These are phyloP conservation scores for Lasius fuliginosus DNA, from an alignment of 2,888 invertebrate species.

Conservation along the genomic window DNA sequence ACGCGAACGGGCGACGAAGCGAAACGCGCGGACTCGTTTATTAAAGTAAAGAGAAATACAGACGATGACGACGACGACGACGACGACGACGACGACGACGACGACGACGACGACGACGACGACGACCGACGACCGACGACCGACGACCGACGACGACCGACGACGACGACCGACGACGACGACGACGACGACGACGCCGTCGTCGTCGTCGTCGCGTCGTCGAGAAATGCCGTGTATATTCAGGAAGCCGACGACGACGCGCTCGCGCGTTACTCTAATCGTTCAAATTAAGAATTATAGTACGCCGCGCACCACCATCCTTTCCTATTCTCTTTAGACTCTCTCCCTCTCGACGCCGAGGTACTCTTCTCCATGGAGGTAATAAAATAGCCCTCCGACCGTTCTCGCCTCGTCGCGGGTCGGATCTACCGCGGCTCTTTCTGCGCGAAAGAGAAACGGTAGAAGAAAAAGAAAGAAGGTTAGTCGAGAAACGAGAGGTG, in stretches of 20 bases:
- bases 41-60: constrained; percentile 54
- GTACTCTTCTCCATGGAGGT: constrained; percentile 54
- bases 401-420: constrained; percentile 35
- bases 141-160: not conserved
- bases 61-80: not conserved
- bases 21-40: constrained; percentile 53
- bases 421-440: constrained; percentile 47
- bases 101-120: not conserved
- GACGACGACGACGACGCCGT: not conserved
- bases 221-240: constrained; percentile 50
- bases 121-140: no score
- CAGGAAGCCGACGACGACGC: constrained; percentile 47
- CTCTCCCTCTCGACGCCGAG: constrained; percentile 36
- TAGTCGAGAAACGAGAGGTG: constrained; percentile 34
- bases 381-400: constrained; percentile 68
- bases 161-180: not conserved
- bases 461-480: constrained; percentile 31
- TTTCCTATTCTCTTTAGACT: constrained; percentile 70
- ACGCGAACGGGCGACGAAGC: constrained; percentile 50
- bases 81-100: constrained; percentile 1
- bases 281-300: constrained; percentile 75
- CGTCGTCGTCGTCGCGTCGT: not conserved
- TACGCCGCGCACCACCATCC: constrained; percentile 60
- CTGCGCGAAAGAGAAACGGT: constrained; percentile 41
- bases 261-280: constrained; percentile 66